These are phyloP conservation scores for Idaea aversata DNA, from an alignment of 2,888 invertebrate genomes.

Conservation along the genomic window DNA sequence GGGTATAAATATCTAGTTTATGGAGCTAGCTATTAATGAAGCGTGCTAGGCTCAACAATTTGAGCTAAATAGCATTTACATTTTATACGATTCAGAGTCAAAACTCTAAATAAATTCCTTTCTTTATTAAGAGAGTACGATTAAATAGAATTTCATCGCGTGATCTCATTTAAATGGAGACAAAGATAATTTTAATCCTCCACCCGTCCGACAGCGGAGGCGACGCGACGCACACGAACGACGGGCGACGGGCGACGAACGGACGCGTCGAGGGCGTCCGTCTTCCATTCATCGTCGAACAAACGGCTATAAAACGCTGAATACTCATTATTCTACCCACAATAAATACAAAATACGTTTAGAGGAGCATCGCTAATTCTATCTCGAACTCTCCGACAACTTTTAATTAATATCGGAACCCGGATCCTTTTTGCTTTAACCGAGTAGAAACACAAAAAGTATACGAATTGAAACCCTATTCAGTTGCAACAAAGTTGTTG, in stretches of 20 bases:
- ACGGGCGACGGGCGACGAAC: background rate
- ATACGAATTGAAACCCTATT: background rate
- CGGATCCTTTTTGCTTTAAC: slow-evolving; percentile 2
- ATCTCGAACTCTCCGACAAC: slow-evolving; percentile 15
- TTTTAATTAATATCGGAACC: slow-evolving; percentile 20
- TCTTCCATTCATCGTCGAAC: background rate
- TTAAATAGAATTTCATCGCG: background rate
- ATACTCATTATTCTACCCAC: slow-evolving; percentile 9
- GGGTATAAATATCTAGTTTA: background rate
- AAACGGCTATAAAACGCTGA: background rate
- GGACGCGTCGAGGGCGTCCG: background rate
- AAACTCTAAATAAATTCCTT: background rate
- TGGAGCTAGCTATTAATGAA: background rate
- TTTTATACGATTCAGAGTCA: background rate
- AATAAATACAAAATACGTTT: slow-evolving; percentile 4
- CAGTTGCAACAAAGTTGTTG: background rate
- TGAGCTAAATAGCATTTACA: background rate
- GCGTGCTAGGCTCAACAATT: background rate
- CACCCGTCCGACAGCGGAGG: background rate
- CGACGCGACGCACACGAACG: background rate
- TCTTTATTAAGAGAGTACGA: background rate
- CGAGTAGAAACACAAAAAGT: slow-evolving; percentile 10
- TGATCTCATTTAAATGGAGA: background rate
- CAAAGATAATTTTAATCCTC: background rate
- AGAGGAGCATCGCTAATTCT: slow-evolving; percentile 7